These are phyloP conservation scores for Festucalex cinctus DNA, from an alignment of 2,113 vertebrate genomes.

Conservation along the genomic window DNA sequence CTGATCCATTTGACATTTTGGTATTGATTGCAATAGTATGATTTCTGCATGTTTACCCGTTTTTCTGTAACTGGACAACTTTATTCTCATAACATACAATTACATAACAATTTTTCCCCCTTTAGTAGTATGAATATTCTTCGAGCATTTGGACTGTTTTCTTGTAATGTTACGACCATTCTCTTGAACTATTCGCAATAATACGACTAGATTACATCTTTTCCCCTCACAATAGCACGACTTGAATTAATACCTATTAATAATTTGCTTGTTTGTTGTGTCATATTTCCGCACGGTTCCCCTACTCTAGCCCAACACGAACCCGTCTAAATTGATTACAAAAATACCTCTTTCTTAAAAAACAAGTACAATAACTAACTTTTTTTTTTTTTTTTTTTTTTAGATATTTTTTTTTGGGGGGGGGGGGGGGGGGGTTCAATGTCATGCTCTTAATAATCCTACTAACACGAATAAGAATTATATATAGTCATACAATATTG, in stretches of 20 bases:
- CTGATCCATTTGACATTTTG: no score
- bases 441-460: slow-evolving; percentile 53
- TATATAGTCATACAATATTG: slow-evolving; percentile 68
- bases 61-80: no score
- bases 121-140: no score
- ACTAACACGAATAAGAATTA: slow-evolving; percentile 72
- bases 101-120: no score
- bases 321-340: background rate
- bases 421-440: background rate
- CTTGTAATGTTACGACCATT: background rate
- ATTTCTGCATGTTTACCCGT: no score
- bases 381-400: background rate
- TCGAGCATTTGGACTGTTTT: background rate
- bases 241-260: background rate
- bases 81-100: no score
- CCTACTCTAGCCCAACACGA: background rate
- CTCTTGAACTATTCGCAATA: background rate
- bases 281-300: background rate
- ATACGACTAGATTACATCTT: background rate
- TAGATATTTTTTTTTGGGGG: background rate
- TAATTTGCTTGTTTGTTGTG: background rate
- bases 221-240: background rate
- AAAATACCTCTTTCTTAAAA: slow-evolving; percentile 4
- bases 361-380: background rate
- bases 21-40: no score